Conservation (phyloP, 2,888 invertebrate species). For the Dicycla oo region DNA sequence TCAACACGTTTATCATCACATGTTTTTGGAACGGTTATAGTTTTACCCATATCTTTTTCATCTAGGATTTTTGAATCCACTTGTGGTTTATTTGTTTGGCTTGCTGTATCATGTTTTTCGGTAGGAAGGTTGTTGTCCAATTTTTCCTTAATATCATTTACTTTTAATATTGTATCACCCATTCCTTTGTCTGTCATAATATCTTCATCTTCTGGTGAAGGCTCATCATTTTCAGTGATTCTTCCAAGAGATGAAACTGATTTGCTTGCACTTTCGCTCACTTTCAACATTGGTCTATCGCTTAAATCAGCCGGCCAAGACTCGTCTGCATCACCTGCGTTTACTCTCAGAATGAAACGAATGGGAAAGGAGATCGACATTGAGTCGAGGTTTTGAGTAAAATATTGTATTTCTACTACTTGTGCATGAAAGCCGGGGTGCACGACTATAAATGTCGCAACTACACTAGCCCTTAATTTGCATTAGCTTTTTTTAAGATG, state of each 20-base stretch:
- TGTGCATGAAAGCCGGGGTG: background rate
- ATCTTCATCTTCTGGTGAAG: constrained; percentile 33
- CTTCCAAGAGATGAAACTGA: constrained; percentile 82
- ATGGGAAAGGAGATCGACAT: background rate
- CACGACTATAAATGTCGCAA: background rate
- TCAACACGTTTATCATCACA: background rate
- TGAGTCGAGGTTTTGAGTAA: too few relatives aligned
- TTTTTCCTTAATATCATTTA: constrained; percentile 10
- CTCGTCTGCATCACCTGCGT: constrained; percentile 81
- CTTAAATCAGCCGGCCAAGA: constrained; percentile 78
- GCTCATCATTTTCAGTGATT: constrained; percentile 79
- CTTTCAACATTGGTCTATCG: constrained; percentile 67
- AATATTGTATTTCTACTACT: constrained; percentile 1
- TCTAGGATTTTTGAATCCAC: background rate
- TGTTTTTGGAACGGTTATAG: background rate
- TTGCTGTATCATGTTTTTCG: constrained; percentile 11
- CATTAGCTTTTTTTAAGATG: background rate
- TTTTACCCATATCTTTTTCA: background rate
- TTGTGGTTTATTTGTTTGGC: constrained; percentile 9
- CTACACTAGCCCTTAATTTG: background rate
- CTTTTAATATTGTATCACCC: background rate
- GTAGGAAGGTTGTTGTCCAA: background rate
- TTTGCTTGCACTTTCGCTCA: constrained; percentile 77
- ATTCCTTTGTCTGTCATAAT: constrained; percentile 11
- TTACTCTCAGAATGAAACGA: constrained; percentile 7